phyloP scores from a whole-genome alignment of 1,140 invertebrate species.

The Mizuhopecten yessoensis region DNA sequence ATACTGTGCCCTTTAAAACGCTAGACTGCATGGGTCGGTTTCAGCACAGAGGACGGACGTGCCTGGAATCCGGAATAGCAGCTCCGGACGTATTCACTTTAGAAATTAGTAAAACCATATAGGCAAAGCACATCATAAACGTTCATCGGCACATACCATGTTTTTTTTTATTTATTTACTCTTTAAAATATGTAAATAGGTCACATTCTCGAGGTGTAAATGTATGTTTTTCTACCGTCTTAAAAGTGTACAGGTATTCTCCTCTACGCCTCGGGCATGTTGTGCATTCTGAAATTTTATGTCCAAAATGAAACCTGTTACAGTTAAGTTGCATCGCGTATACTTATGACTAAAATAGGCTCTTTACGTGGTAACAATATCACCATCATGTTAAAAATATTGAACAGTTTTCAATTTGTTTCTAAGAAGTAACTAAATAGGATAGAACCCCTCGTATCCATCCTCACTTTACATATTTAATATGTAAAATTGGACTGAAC shows the following conservation, averaged over 20 bases:
- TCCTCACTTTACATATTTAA: no score
- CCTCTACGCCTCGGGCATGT: neutral
- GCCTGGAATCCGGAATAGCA: neutral
- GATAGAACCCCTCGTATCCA: no score
- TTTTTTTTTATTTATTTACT: slow-evolving; percentile 6
- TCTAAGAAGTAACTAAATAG: no score
- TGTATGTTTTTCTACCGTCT: neutral
- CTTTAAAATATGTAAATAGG: slow-evolving; percentile 3
- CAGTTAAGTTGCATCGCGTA: no score
- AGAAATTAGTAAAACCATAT: neutral
- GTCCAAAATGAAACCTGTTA: no score
- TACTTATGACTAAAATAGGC: no score
- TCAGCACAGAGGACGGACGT: slow-evolving; percentile 21
- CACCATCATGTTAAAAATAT: no score
- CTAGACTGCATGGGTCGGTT: slow-evolving; percentile 36
- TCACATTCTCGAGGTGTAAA: slow-evolving; percentile 37
- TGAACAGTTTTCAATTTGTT: no score
- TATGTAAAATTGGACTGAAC: no score
- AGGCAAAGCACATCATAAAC: neutral
- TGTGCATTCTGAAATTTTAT: neutral
- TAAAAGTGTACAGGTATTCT: neutral
- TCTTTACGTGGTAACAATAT: no score
- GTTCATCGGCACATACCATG: neutral
- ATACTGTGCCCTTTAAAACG: slow-evolving; percentile 34
- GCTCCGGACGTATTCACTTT: neutral